Base-by-base conservation (phyloP, 2,113 vertebrate species). In the Gambusia affinis region DNA sequence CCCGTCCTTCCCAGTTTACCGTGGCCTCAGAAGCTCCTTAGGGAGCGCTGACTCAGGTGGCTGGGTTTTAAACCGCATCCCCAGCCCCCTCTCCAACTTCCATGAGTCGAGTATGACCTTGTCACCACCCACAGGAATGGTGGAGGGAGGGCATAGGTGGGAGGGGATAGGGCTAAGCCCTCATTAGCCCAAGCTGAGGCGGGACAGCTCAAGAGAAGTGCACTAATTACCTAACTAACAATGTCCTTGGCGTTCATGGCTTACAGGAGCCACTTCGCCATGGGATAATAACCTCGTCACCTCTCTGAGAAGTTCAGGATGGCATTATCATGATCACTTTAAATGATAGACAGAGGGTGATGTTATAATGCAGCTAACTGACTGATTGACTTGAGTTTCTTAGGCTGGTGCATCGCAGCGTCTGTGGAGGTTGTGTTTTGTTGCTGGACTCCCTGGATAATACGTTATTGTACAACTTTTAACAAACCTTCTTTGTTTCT, bases 21-120 rank as follows among this genome's bases (percentile, higher is more conserved):
- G 73, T 14, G 7, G 70, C 78, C 80, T 79, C 57, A 74, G 85
- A 72, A 89, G 84, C 89, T 91, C 89, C 88, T 91, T 76, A 75
- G 87, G 91, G 89, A 93, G 85, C 79, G 95, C 95, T 97, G 96
- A 96, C 94, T 96, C 96, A 95, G 96, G 82, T 85, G 67, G 85
- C 90, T 87, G 12, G 78, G 94, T 92, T 84, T 96, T 96, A 93
- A 88, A 86, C 85, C 44, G 80, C 88, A 67, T 73, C 33, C 83
- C 81, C 74, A 28, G 42, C 84, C 83, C 78, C 73, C 60, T 60
- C 70, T 67, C 79, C 44, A 68, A 85, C 83, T 80, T 83, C 70
- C 74, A 73, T 69, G 76, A 85, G 75, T 91, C 86, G 91, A 64
- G 84, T 7, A 35, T 89, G 94, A 95, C 96, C 96, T 96, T 96